Evolutionary conservation across 2,797 vertebrate species (phyloP).

Genomic region (Fringilla coelebs): DNA sequence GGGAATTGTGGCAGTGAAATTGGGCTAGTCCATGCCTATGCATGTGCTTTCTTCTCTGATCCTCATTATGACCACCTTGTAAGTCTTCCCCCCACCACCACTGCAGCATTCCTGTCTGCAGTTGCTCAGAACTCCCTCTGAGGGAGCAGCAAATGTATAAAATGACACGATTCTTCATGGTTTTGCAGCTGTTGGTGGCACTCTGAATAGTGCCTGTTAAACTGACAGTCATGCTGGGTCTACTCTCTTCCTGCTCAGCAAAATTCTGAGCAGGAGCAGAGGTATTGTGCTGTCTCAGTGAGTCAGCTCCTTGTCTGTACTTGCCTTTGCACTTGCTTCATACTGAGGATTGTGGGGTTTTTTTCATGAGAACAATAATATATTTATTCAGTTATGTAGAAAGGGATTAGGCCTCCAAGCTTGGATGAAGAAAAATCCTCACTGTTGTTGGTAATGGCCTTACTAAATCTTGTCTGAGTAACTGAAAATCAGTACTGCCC

Average conservation of each 20-base stretch:
- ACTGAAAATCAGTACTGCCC: not conserved
- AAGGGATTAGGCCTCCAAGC: not conserved
- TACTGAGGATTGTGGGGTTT: not conserved
- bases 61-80: not conserved
- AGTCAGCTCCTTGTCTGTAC: conserved; percentile 30
- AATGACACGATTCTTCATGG: conserved; percentile 20
- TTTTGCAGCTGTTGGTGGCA: conserved; percentile 37
- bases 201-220: conserved; percentile 48
- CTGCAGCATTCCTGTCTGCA: not conserved
- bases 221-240: not conserved
- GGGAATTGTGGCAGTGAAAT: not conserved
- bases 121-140: not conserved
- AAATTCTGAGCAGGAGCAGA: conserved; percentile 22
- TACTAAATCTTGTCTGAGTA: not conserved
- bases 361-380: not conserved
- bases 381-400: conserved; percentile 18
- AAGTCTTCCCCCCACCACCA: not conserved
- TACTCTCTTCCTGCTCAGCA: not conserved
- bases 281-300: conserved; percentile 21
- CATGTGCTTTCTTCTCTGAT: not conserved
- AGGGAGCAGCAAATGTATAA: conserved; percentile 27
- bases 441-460: not conserved
- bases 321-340: not conserved
- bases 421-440: not conserved
- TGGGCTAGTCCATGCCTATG: not conserved